These are phyloP conservation scores for Fulica atra DNA, from an alignment of 2,113 vertebrate species.

Conservation along the genomic window DNA sequence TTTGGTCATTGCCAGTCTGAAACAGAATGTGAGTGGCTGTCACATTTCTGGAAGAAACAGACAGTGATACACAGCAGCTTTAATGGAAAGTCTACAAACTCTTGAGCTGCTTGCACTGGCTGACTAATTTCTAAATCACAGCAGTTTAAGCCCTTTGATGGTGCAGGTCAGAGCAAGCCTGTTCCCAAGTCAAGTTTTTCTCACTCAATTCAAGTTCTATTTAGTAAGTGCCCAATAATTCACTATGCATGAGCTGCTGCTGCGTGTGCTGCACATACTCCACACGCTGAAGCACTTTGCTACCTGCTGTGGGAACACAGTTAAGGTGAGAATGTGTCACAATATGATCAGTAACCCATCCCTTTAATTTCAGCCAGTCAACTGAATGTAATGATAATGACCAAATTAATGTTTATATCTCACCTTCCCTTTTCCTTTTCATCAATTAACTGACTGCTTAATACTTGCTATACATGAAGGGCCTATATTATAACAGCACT, in stretches of 20 bases:
- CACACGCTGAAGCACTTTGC: neutral
- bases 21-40: neutral
- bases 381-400: neutral
- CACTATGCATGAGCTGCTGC: neutral
- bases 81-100: neutral
- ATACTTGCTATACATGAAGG: neutral
- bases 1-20: fast-evolving
- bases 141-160: neutral
- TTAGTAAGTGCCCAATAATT: neutral
- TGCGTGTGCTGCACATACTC: neutral
- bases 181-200: neutral
- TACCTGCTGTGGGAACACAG: neutral
- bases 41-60: neutral
- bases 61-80: neutral
- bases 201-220: neutral
- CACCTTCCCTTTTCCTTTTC: neutral
- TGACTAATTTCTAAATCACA: neutral
- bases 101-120: neutral
- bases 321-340: neutral
- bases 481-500: neutral
- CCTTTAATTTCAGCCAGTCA: conserved; percentile 4
- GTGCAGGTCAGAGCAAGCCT: neutral
- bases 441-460: neutral
- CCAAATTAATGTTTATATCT: neutral
- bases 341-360: neutral